phyloP scores from a whole-genome alignment of 2,113 vertebrate genomes.

The Leucosticte australis region DNA sequence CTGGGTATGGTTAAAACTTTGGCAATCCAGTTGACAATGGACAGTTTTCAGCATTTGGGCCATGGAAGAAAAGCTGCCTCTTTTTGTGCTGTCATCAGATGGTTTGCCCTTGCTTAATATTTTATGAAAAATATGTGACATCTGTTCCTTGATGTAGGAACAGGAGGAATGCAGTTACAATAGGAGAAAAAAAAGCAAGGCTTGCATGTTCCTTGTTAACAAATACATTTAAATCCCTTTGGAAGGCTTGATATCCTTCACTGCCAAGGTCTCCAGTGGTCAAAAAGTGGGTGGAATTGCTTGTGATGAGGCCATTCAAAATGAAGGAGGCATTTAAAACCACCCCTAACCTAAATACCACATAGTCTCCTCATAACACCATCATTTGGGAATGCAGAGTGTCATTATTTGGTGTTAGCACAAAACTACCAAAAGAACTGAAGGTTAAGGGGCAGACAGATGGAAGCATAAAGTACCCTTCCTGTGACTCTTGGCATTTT shows the following conservation, averaged over 20 bases:
- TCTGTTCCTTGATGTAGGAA: not conserved
- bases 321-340: not conserved
- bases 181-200: not conserved
- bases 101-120: not conserved
- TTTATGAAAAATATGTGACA: constrained; percentile 18
- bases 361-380: not conserved
- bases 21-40: not conserved
- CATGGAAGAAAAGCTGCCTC: not conserved
- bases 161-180: not conserved
- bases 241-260: not conserved
- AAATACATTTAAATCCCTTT: not conserved
- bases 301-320: not conserved
- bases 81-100: not conserved
- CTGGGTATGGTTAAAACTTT: not conserved
- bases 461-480: not conserved
- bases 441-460: not conserved
- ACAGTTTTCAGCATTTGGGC: not conserved
- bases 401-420: not conserved
- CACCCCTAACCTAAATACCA: not conserved
- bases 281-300: not conserved
- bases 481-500: not conserved
- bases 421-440: not conserved
- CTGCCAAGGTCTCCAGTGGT: not conserved
- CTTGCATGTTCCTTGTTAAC: not conserved
- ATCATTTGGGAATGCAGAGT: not conserved